phyloP scores from a whole-genome alignment of 2,888 invertebrate genomes.

The Xestia xanthographa region DNA sequence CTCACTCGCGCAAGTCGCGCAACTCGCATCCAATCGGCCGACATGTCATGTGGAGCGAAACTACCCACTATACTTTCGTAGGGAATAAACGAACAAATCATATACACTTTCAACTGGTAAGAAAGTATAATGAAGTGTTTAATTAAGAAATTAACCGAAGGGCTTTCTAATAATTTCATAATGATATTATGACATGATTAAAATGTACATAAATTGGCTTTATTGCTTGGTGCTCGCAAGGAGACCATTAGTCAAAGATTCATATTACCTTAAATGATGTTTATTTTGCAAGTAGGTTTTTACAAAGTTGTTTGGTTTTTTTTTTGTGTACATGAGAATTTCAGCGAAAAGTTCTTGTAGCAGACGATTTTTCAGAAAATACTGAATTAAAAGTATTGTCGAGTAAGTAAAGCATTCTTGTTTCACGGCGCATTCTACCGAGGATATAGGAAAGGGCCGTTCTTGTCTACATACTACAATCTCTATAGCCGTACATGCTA shows the following conservation, averaged over 20 bases:
- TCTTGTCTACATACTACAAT: slow-evolving; percentile 63
- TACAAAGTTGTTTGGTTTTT: neutral
- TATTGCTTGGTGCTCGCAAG: neutral
- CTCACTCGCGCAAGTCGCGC: slow-evolving; percentile 52
- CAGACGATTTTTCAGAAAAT: neutral
- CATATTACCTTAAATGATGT: neutral
- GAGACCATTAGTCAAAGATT: neutral
- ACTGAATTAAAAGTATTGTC: neutral
- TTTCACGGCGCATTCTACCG: slow-evolving; percentile 31
- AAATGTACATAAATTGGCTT: neutral
- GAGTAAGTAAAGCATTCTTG: neutral
- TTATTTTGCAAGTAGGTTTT: too few relatives aligned
- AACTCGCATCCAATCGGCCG: slow-evolving; percentile 76
- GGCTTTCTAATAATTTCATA: slow-evolving; percentile 52
- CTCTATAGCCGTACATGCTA: slow-evolving; percentile 73
- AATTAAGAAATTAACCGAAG: slow-evolving; percentile 52
- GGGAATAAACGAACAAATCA: slow-evolving; percentile 82
- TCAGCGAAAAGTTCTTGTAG: neutral
- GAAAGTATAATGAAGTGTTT: slow-evolving; percentile 52
- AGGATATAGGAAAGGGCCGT: slow-evolving; percentile 66
- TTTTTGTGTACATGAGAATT: too few relatives aligned
- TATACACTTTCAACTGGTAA: slow-evolving; percentile 79
- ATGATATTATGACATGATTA: neutral
- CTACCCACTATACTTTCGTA: slow-evolving; percentile 84
- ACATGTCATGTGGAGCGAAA: slow-evolving; percentile 89